Base-by-base conservation (phyloP, 2,888 invertebrate species). In the Nymphalis urticae region DNA sequence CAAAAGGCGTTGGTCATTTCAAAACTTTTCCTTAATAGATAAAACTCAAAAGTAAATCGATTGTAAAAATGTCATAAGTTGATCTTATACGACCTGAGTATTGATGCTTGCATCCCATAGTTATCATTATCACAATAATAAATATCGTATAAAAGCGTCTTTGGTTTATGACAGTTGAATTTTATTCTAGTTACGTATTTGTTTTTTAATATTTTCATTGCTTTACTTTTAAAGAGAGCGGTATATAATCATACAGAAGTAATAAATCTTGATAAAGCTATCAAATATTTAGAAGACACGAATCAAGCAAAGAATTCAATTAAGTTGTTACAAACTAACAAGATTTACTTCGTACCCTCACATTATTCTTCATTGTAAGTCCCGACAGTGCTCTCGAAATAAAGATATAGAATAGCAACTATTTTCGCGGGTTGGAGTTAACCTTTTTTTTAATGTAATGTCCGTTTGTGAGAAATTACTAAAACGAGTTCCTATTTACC, bases 241-340 rank as follows among this genome's bases (percentile, higher is more conserved):
- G 48, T 62, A 61, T 56, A 61, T 67, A 13, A 67, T 42, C 24
- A 17, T 13, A 27, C 42, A 51, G 32, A 16, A 42, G 17, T 47
- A 19, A 59, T 47, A 62, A 65, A 65, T 69, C 69, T 58, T 47
- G 50, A 36, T 65, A n/a, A 69, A 21, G 24, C 50, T 47, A 66
- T 64, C 54, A 62, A 61, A 67, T 66, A 64, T 66, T 66, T 53
- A 67, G 19, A 17, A 48, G 60, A 21, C 53, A 66, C 64, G 48
- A 62, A 59, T 64, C 59, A 62, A 72, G 50, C 64, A 42, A 61
- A 67, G 59, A 62, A 62, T 65, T 69, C 69, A 69, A 72, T 69
- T 72, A 69, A 59, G 62, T 65, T 42, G 66, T 59, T 65, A 69
- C 62, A 69, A 64, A 67, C 69, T 67, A 68, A 71, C 69, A 60